Evolutionary conservation across 2,888 invertebrate species (phyloP), one percentile per base, ranked within the genome.

Genomic region (Lepidocyrtoides sp.): DNA sequence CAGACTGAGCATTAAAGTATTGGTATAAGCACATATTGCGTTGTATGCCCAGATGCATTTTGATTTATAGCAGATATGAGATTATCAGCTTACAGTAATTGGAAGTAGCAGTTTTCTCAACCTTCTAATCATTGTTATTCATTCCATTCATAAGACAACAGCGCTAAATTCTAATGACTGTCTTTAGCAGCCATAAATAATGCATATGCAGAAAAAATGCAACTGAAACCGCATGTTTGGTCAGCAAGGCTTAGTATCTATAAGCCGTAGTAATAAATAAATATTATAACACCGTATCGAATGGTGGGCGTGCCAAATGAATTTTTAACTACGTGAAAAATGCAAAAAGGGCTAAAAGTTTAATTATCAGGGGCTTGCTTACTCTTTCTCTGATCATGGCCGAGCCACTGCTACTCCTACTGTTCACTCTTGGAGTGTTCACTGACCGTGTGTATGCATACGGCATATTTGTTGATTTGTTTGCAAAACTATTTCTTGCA

Each of bases 361-460:
- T 89, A 89, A 89, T 89, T 89, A 89, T 29, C 72, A 89, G 72
- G 72, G 60, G n/a, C 63, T 77, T 77, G 77, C 83, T 89, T 89
- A 89, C 89, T 83, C 89, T 89, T 60, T 89, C 89, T 75, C 83
- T 89, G 57, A 83, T 51, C 75, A 89, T 63, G 57, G 51, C 75
- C 32, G 89, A 84, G 60, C 83, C 83, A 77, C 82, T 63, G 48
- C 44, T 83, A 48, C 77, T 51, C 51, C 89, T 89, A 72, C 89
- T 72, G 54, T 41, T 36, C 20, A 23, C 57, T 86, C 86, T 48
- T 69, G 89, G 82, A 83, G 82, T 92, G 92, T 92, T 89, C 92
- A 92, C 66, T 92, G 92, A 87, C 83, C 92, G 89, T 29, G 84
- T 51, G 32, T 89, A 83, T 83, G 89, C 89, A 63, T 83, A 89